Base-by-base conservation (phyloP, 2,888 invertebrate species). In the Andrena hattorfiana region DNA sequence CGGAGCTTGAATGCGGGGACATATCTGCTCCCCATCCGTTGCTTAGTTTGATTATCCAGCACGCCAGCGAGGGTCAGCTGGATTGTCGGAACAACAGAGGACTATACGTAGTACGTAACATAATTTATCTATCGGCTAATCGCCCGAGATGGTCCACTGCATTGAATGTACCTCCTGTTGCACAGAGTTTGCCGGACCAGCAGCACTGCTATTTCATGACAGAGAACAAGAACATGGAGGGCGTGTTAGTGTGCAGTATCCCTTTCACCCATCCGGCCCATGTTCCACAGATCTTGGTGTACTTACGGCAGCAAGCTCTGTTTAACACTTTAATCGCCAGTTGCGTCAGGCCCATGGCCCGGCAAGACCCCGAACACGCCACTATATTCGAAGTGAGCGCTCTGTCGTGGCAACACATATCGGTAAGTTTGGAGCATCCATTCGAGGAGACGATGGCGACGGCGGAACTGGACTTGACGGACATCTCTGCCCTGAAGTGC, bases 211-310 rank as follows among this genome's bases (percentile, higher is more conserved):
- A 98, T 94, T 98, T 98, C 94, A 96, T 99, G 95, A 98, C 98
- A 32, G 97, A 98, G 93, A 96, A 97, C 84, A 96, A 96, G 84
- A 96, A 95, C 35, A 94, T 97, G 94, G 96, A 97, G 84, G 98
- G 98, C 6, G 96, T 97, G 86, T 94, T 97, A 89, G 96, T 98
- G 68, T 95, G 96, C 68, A 97, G 97, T 83, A 97, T 99, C 77
- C 98, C 98, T 0, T 99, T 99, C 94, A 98, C 98, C 0, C 98
- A 99, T 94, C 99, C 99, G 1, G 97, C 97, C 7, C 98, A 98
- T 94, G 98, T 99, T 79, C 97, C 98, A 66, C 97, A 97, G 92
- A 97, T 99, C 89, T 95, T 99, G 51, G 96, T 96, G 54, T 96
- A 96, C 85, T 95, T 99, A 20, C 95, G 99, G 3, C 98, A 98